Conservation (phyloP, 2,113 vertebrate genomes). For the Gasterosteus aculeatus region DNA sequence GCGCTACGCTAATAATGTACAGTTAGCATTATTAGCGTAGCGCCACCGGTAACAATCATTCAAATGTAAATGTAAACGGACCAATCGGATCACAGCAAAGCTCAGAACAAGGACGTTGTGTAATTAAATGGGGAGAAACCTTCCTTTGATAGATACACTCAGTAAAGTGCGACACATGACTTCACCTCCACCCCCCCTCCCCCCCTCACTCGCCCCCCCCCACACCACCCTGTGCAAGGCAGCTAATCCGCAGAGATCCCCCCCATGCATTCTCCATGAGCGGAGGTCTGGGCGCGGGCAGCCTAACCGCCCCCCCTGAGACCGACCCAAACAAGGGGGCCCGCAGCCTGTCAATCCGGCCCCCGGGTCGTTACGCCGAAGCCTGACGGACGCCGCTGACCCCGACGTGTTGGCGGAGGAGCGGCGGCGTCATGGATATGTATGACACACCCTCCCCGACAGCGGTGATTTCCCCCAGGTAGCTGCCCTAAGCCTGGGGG, state of each 20-base stretch:
- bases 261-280: slow-evolving; percentile 78
- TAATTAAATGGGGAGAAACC: background rate
- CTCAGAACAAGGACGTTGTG: background rate
- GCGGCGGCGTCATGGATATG: slow-evolving; percentile 74
- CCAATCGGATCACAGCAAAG: background rate
- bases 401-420: slow-evolving; percentile 29
- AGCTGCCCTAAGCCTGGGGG: slow-evolving; percentile 61
- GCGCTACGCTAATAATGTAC: too few species aligned
- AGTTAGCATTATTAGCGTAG: too few species aligned
- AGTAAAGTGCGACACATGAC: slow-evolving; percentile 30
- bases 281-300: slow-evolving; percentile 47
- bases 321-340: slow-evolving; percentile 61
- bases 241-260: slow-evolving; percentile 66
- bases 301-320: slow-evolving; percentile 71
- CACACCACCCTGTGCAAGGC: slow-evolving; percentile 25
- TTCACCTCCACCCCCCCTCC: slow-evolving; percentile 33
- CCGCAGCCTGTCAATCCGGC: slow-evolving; percentile 68
- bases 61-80: background rate
- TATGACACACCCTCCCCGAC: slow-evolving; percentile 67
- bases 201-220: background rate
- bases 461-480: slow-evolving; percentile 79
- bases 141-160: background rate
- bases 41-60: too few species aligned
- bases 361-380: slow-evolving; percentile 52
- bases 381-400: slow-evolving; percentile 33